A percentile compares a stretch with the other conserved stretches of the same genome.
phyloP scores from a whole-genome alignment of 2,113 vertebrate species.

The Hypanus sabinus region DNA sequence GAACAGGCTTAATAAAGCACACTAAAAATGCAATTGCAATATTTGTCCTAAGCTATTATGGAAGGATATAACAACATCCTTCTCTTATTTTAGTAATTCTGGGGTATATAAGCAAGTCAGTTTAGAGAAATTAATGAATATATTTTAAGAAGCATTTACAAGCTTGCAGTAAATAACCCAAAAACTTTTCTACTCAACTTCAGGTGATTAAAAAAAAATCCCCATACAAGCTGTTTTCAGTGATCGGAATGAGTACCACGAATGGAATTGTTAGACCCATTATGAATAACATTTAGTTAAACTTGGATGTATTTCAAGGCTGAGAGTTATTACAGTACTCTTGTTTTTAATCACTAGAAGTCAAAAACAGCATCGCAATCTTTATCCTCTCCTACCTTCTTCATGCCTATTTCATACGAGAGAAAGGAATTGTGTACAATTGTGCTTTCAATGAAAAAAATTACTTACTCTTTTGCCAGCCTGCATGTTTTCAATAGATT shows the following conservation, averaged over 20 bases:
- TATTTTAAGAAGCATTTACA: neutral
- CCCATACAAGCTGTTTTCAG: neutral
- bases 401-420: neutral
- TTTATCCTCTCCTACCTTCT: neutral
- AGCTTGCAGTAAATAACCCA: neutral
- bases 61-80: neutral
- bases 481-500: conserved; percentile 93
- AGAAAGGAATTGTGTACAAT: neutral
- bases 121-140: neutral
- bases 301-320: too few species aligned
- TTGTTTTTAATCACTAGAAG: neutral
- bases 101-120: neutral
- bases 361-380: neutral
- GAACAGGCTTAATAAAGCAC: neutral
- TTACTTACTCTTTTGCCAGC: conserved; percentile 80
- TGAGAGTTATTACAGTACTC: too few species aligned
- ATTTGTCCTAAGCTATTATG: neutral
- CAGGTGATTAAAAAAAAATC: neutral
- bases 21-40: neutral
- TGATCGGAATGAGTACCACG: neutral
- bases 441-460: neutral
- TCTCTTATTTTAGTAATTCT: neutral
- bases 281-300: neutral
- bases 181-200: neutral
- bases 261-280: neutral